These are phyloP conservation scores for Lynx canadensis DNA, from an alignment of 2,113 vertebrate genomes.

Conservation along the genomic window DNA sequence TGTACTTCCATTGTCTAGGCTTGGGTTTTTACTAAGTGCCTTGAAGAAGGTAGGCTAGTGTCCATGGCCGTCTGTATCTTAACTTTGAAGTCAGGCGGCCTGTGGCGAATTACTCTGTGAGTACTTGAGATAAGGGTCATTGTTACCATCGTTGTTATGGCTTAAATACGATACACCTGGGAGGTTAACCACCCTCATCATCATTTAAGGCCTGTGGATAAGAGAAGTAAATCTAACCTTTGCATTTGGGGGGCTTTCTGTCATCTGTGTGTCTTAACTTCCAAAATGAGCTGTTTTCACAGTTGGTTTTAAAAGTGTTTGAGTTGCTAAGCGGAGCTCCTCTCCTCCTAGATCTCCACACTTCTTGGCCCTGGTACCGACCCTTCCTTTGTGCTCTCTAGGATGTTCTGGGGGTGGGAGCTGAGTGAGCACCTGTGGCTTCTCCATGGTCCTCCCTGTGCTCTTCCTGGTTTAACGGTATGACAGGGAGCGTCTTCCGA, in stretches of 20 bases:
- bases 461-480: not conserved
- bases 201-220: not conserved
- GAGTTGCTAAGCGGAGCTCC: not conserved
- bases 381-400: not conserved
- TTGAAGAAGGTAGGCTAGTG: not conserved
- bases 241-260: not conserved
- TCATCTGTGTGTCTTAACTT: not conserved
- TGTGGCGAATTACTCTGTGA: not conserved
- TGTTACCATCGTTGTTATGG: not conserved
- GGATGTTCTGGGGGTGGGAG: not conserved
- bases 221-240: not conserved
- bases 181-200: not conserved
- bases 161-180: not conserved
- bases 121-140: not conserved
- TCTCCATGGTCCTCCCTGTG: not conserved
- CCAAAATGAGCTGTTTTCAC: not conserved
- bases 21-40: not conserved
- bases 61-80: not conserved
- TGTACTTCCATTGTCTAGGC: not conserved
- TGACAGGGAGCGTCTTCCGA: not conserved
- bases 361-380: not conserved
- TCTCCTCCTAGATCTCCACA: not conserved
- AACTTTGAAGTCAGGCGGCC: not conserved
- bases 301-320: slow-evolving; percentile 6
- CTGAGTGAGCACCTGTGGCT: not conserved